phyloP scores from a whole-genome alignment of 1,140 invertebrate species.

The Zaprionus ghesquierei region DNA sequence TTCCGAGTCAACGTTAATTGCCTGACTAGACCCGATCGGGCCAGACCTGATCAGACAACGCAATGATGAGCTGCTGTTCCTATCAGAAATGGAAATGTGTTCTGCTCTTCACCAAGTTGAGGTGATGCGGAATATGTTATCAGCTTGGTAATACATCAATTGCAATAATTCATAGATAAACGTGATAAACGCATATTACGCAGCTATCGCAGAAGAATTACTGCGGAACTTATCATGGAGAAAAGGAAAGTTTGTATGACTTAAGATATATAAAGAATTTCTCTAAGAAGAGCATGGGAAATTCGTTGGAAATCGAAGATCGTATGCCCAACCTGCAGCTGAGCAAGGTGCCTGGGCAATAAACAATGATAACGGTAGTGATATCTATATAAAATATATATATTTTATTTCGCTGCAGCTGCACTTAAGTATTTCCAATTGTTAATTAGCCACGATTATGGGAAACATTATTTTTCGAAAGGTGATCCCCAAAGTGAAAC shows the following conservation, averaged over 20 bases:
- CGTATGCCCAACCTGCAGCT: background rate
- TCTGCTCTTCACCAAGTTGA: slow-evolving; percentile 6
- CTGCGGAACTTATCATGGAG: background rate
- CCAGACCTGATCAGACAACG: slow-evolving; percentile 1
- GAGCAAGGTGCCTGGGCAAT: background rate
- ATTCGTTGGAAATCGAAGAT: background rate
- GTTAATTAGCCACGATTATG: slow-evolving; percentile 52
- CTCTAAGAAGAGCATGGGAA: background rate
- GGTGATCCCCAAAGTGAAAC: background rate
- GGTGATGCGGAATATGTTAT: background rate
- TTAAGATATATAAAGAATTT: background rate
- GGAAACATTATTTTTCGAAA: slow-evolving; percentile 49
- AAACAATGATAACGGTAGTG: slow-evolving; percentile 20
- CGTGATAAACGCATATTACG: too few species aligned
- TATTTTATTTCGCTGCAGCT: slow-evolving; percentile 19
- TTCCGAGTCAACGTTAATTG: slow-evolving; percentile 60
- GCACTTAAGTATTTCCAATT: slow-evolving; percentile 63
- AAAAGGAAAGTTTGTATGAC: background rate
- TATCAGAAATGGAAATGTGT: slow-evolving; percentile 34
- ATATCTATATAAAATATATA: slow-evolving; percentile 53
- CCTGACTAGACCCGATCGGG: background rate
- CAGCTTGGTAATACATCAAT: background rate
- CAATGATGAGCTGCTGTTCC: slow-evolving; percentile 40
- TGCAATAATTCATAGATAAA: background rate
- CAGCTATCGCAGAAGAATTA: background rate